Evolutionary conservation across 2,113 vertebrate species (phyloP).

Genomic region (Mungos mungo): DNA sequence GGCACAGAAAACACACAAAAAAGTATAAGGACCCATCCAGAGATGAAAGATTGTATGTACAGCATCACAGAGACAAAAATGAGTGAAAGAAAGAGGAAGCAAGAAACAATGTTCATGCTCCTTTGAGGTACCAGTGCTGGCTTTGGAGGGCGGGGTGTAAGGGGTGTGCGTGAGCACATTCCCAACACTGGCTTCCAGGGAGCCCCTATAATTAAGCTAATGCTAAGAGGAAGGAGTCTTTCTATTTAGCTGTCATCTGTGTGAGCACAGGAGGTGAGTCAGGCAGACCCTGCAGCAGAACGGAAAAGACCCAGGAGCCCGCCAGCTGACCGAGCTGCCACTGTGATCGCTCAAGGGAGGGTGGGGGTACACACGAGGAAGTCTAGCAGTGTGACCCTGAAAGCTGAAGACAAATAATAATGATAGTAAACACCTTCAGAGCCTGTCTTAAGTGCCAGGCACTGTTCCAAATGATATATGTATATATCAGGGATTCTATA

Average conservation of each 20-base stretch:
- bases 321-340: conserved; percentile 8
- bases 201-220: conserved; percentile 69
- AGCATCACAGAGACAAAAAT: neutral
- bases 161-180: neutral
- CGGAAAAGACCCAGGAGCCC: neutral
- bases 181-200: neutral
- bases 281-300: neutral
- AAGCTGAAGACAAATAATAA: neutral
- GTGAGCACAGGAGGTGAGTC: neutral
- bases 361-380: neutral
- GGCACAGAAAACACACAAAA: conserved; percentile 52
- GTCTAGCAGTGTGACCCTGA: neutral
- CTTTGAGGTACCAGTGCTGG: neutral
- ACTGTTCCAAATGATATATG: neutral
- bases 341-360: neutral
- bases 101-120: neutral
- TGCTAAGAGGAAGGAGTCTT: conserved; percentile 58
- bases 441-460: neutral
- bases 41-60: neutral
- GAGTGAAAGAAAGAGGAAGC: neutral
- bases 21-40: neutral
- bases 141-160: neutral
- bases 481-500: neutral
- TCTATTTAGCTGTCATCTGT: conserved; percentile 50
- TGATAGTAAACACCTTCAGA: neutral